Base-by-base conservation (phyloP, 2,888 invertebrate genomes). In the Exephanes ischioxanthus region DNA sequence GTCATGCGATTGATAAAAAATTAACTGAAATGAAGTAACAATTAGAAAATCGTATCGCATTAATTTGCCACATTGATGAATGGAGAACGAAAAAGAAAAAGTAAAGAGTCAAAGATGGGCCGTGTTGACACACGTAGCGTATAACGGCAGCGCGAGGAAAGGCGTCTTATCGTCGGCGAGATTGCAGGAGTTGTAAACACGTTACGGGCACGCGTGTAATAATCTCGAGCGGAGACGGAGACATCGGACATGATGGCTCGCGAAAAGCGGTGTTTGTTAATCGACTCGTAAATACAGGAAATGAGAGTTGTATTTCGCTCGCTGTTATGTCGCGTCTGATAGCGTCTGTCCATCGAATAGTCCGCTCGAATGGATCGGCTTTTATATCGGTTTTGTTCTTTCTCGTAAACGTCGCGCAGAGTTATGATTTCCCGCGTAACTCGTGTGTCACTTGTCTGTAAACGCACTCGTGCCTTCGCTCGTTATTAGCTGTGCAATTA, bases 211-310 rank as follows among this genome's bases (percentile, higher is more conserved):
- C 73, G 67, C 55, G 55, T 73, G 55, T 67, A 67, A 26, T 14
- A 48, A 67, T 67, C 41, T 19, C 41, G 22, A n/a, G 19, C 26
- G 45, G 41, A 68, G 14, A 14, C 41, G 26, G 19, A 14, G 9
- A 22, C 14, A 41, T 22, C 45, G 19, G 45, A 22, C 33, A 26
- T 19, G 41, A 4, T 66, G 33, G 30, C 72, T 82, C 81, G 80
- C 76, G 81, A 83, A 78, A 73, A 80, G 66, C 53, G 53, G 79
- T 76, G 83, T 71, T 72, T 84, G 82, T 85, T 84, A 86, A 87
- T 81, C 81, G 76, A 72, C 55, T 86, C 45, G 67, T 89, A 89
- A 89, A 89, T 87, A 86, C 88, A 88, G 89, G 89, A 90, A 90
- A 87, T 86, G 75, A 85, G 76, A 82, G 87, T 86, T 83, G 80